These are phyloP conservation scores for Eulimnadia texana DNA, from an alignment of 1,140 invertebrate genomes.

Conservation along the genomic window DNA sequence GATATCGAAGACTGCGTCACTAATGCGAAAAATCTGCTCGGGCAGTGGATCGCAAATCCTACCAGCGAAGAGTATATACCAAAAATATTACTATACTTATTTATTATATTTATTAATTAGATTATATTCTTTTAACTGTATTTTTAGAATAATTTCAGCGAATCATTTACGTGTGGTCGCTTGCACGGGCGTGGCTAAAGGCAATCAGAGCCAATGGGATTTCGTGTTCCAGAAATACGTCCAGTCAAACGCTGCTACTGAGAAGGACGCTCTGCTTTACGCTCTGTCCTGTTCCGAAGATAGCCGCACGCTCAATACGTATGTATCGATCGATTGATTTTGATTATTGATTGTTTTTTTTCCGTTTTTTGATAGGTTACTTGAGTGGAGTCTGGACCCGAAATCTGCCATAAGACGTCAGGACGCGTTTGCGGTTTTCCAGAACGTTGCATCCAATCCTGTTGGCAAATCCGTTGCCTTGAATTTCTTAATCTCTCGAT, in stretches of 20 bases:
- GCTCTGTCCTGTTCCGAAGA: not conserved
- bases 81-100: not conserved
- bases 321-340: not conserved
- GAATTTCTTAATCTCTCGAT: constrained; percentile 54
- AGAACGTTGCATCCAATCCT: constrained; percentile 21
- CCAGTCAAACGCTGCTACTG: constrained; percentile 44
- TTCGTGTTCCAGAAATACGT: constrained; percentile 59
- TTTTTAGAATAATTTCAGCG: constrained; percentile 26
- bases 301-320: not conserved
- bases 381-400: constrained; percentile 22
- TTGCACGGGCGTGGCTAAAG: constrained; percentile 57
- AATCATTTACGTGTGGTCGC: constrained; percentile 37
- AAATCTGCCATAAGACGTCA: constrained; percentile 23
- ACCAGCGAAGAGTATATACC: constrained; percentile 20
- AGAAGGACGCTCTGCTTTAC: constrained; percentile 2
- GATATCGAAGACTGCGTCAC: constrained; percentile 20
- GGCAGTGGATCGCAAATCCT: constrained; percentile 22
- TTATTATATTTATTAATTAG: not conserved
- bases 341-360: not conserved
- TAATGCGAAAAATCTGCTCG: constrained; percentile 20
- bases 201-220: constrained; percentile 58
- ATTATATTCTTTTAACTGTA: constrained; percentile 24
- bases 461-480: constrained; percentile 43
- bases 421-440: constrained; percentile 24
- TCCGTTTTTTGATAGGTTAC: constrained; percentile 5